These are phyloP conservation scores for Dascillus cervinus DNA, from an alignment of 2,888 invertebrate genomes.

Conservation along the genomic window DNA sequence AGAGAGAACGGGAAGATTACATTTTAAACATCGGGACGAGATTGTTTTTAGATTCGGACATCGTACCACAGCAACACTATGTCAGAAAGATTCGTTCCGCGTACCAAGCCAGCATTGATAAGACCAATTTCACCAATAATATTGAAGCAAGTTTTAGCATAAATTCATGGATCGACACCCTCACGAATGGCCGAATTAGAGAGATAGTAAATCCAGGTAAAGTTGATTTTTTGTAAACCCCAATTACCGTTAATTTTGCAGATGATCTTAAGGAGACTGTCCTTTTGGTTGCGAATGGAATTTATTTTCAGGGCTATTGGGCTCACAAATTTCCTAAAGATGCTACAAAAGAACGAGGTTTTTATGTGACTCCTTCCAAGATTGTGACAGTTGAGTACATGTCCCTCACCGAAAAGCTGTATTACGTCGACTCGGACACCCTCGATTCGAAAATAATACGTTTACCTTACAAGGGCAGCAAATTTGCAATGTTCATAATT, in stretches of 20 bases:
- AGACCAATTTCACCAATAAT: conserved; percentile 54
- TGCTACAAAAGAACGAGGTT: conserved; percentile 51
- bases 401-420: conserved; percentile 60
- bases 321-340: conserved; percentile 57
- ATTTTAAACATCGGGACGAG: conserved; percentile 57
- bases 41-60: conserved; percentile 52
- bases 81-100: conserved; percentile 52
- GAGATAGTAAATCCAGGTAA: conserved; percentile 57
- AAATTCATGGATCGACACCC: conserved; percentile 71
- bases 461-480: conserved; percentile 62
- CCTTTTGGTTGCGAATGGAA: conserved; percentile 61
- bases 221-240: background rate
- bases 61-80: conserved; percentile 53
- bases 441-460: conserved; percentile 64
- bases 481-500: conserved; percentile 66
- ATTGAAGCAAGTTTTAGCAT: conserved; percentile 53
- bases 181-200: conserved; percentile 67
- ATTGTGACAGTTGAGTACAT: conserved; percentile 56
- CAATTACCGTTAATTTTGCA: conserved; percentile 28
- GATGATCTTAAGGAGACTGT: conserved; percentile 54
- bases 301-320: conserved; percentile 81
- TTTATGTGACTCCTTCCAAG: conserved; percentile 48
- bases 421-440: conserved; percentile 52
- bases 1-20: conserved; percentile 39
- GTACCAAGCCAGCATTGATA: conserved; percentile 59